Evolutionary conservation across 2,888 invertebrate species (phyloP), one percentile per base, ranked within the genome.

Genomic region (Eubasilissa splendida): DNA sequence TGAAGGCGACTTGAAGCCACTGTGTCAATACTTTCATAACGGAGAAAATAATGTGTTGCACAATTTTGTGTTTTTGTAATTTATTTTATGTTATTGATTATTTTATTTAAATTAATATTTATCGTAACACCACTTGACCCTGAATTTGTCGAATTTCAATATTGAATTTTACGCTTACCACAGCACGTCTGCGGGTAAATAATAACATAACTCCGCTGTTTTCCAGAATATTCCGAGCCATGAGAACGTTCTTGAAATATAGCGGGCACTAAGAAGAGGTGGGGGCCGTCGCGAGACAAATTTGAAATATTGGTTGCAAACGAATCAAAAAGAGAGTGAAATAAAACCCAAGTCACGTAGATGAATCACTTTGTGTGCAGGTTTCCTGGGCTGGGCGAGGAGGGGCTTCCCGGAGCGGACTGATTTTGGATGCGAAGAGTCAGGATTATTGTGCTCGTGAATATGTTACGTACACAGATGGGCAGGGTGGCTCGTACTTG

Each of bases 231-330:
- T 63, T 31, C 63, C 63, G 63, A 10, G 31, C 14, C 31, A 60
- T 60, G 33, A 31, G 60, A 31, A 63, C 63, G 33, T 50, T 14
- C 5, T 8, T 68, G 53, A 9, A 68, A 68, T 52, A 68, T 68
- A n/a, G 22, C 68, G 10, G 22, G 22, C 53, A 50, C 68, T 52
- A 68, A 68, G 50, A 42, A 68, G 14, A 50, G 53, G 14, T 12
- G 10, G 68, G 14, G 59, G 59, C 52, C 14, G 63, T 58, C 53
- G 22, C 54, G 68, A 73, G 63, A 73, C 76, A 79, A 79, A 82
- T 82, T 79, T 82, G 81, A 82, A 80, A 82, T 82, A 82, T 82
- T 70, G 80, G 78, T 75, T 82, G 82, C 82, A 76, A 80, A 79
- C 82, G 82, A 80, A 82, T 82, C 80, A 80, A 80, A 82, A 76